Base-by-base conservation (phyloP, 1,140 invertebrate genomes). In the Palaemon carinicauda region DNA sequence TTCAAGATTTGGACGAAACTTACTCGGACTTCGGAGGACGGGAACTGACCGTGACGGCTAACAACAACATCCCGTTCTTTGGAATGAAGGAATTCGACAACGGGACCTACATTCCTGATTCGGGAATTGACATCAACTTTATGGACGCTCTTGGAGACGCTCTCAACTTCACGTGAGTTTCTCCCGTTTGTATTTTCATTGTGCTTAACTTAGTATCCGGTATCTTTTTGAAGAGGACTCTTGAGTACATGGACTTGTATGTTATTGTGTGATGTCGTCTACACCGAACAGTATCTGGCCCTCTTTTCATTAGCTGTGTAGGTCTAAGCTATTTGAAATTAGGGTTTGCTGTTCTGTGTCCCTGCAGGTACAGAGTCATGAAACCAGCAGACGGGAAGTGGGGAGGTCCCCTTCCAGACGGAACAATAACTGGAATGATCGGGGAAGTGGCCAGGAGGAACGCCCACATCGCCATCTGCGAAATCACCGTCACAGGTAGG, bases 101-200 rank as follows among this genome's bases (percentile, higher is more conserved):
- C n/a, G 81, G 81, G 5, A 77, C 81, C 1, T 51, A 75, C 71
- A 51, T 83, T 7, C 81, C 81, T 3, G 24, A 75, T 29, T 53
- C 69, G 5, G 81, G 81, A 15, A 75, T 83, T 9, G 81, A 83
- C 29, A 50, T 83, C 21, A 51, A 53, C 7, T 69, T 83, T 52
- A 74, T 83, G 24, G 41, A 33, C 21, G 75, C 81, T 52, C 69
- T 83, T 21, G 75, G 81, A 21, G 41, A 54, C 2, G n/a, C 69
- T 7, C 81, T 83, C 50, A 83, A 83, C 71, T 83, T 83, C 52
- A 83, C 81, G 81, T 83, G 51, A 83, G 81, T 83, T 1, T 10
- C 10, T 65, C 27, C 17, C 1, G 10, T 74, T 9, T 74, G 24
- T 33, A 31, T 31, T 74, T 1, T 3, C 31, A 27, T 74, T 33